Percentiles rank a stretch among this genome's conserved stretches.
Evolutionary conservation across 2,797 vertebrate species (phyloP).

Genomic region (Bradypus variegatus): DNA sequence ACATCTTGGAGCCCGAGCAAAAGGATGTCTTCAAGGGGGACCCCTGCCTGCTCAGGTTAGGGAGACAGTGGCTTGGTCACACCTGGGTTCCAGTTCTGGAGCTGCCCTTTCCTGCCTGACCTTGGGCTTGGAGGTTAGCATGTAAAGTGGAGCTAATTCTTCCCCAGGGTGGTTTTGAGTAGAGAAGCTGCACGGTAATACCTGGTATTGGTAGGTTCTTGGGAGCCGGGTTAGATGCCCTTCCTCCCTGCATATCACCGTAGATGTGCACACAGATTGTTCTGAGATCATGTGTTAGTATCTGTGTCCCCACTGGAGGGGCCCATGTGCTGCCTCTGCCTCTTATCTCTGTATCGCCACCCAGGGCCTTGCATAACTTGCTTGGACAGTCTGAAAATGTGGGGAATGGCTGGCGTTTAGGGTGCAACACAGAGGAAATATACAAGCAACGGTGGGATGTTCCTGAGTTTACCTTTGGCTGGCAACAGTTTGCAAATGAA

Average conservation of each 20-base stretch:
- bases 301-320: background rate
- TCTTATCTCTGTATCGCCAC: background rate
- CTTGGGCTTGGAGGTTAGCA: background rate
- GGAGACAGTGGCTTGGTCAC: background rate
- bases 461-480: background rate
- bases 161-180: background rate
- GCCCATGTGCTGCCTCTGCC: background rate
- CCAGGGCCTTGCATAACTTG: background rate
- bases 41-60: background rate
- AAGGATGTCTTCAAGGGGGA: background rate
- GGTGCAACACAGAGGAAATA: background rate
- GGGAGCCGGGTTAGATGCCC: background rate
- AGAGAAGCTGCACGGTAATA: too few relatives aligned
- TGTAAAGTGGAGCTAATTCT: too few relatives aligned
- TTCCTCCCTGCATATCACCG: background rate
- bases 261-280: background rate
- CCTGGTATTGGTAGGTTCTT: background rate
- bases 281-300: background rate
- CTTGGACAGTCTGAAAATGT: background rate
- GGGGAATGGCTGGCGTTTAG: background rate
- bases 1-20: background rate
- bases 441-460: background rate
- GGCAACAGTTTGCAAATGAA: background rate
- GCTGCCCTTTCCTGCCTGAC: background rate
- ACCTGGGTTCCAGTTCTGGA: background rate